Evolutionary conservation across 2,888 invertebrate genomes (phyloP), one percentile per base, ranked within the genome.

Genomic region (Harpalus rufipes): DNA sequence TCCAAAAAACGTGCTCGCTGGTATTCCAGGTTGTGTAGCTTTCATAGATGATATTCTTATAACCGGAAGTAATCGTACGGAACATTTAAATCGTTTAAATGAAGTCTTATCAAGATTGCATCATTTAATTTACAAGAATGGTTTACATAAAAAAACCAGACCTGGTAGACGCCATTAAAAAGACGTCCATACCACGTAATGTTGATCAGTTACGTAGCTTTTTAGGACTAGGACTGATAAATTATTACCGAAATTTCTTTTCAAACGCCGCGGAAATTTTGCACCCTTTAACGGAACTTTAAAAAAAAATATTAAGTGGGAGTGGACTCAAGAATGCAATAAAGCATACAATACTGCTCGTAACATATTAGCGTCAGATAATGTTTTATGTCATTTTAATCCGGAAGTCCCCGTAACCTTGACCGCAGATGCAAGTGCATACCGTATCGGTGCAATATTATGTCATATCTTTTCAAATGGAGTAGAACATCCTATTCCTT

Each of bases 1-100:
- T 89, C 79, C 88, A 89, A 7, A 61, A 61, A 16, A 61, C 61
- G 61, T 16, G 18, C 14, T 61, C 8, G 61, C 18, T 5, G 61
- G 61, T n/a, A 61, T n/a, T 61, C 6, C 7, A 16, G 61, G 61
- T 61, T 16, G 61, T 16, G 61, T 61, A 61, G 61, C 14, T 61
- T 61, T 16, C 14, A 61, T 16, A 16, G 18, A 61, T 56, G 61
- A 61, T 18, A 18, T 61, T 16, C 61, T n/a, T 16, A 18, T 61
- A 16, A 61, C 16, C 16, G 61, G 61, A 61, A 61, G 18, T n/a
- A 18, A 61, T 61, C 16, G 18, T 6, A 18, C 16, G 16, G 61
- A 61, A 61, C 61, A 61, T 16, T n/a, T 16, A 7, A 18, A n/a
- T 8, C 61, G 61, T 61, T 61, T 61, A 61, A 61, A 61, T 61